phyloP scores from a whole-genome alignment of 2,888 invertebrate genomes.

The Euzophera pinguis region DNA sequence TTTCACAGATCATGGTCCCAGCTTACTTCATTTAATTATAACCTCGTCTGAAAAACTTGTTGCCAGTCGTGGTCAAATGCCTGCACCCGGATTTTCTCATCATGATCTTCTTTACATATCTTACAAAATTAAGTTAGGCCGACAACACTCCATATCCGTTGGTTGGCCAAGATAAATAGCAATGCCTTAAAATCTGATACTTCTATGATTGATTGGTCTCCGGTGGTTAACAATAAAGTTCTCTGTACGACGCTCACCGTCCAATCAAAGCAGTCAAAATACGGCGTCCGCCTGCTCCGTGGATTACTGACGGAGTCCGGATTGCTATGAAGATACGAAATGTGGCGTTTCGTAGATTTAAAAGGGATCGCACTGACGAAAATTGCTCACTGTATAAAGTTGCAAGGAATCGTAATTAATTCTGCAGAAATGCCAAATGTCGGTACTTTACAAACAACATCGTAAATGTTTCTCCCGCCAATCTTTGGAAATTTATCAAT shows the following conservation, averaged over 20 bases:
- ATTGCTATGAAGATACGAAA: neutral
- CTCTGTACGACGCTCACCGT: neutral
- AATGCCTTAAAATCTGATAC: too few relatives aligned
- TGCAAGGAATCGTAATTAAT: neutral
- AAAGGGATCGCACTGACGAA: neutral
- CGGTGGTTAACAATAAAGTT: neutral
- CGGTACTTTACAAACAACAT: neutral
- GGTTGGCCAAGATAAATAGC: neutral
- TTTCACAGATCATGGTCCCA: neutral
- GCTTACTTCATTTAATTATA: neutral
- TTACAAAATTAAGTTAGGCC: constrained; percentile 22
- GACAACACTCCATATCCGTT: neutral
- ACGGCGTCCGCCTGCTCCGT: constrained; percentile 10
- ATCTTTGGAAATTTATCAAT: neutral
- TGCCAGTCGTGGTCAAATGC: neutral
- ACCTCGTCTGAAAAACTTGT: neutral
- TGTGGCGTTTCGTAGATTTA: neutral
- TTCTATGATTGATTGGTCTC: too few relatives aligned
- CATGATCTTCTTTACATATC: constrained; percentile 14
- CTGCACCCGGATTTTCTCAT: neutral
- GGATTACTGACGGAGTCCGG: neutral
- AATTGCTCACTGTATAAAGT: neutral
- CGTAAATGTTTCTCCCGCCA: neutral
- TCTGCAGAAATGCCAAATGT: neutral
- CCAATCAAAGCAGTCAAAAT: neutral